Evolutionary conservation across 2,888 invertebrate genomes (phyloP), one percentile per base, ranked within the genome.

Genomic region (Tenodera sinensis): DNA sequence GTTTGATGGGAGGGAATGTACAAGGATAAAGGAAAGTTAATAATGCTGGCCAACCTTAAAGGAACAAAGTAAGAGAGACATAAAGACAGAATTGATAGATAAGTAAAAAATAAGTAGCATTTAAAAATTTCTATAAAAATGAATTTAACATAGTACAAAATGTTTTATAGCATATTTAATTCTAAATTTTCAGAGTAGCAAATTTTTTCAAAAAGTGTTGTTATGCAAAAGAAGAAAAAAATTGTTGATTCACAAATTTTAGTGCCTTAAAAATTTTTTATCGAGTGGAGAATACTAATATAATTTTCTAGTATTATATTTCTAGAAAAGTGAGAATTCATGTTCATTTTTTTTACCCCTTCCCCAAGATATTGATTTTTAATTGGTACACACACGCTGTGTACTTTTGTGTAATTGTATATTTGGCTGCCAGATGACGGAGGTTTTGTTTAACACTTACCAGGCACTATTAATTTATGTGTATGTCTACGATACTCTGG

Each of bases 221-320:
- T 85, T 88, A 86, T 87, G 87, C 28, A 84, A 88, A 83, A 54
- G n/a, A 83, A 71, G 71, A 81, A 88, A 83, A 82, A 81, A 84
- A 89, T 85, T 88, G 84, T 88, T 88, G 85, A 88, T 88, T 89
- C 88, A 89, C 86, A 89, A 88, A 89, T 86, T 88, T 89, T 89
- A 89, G 89, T 89, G 89, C 89, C 89, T 89, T 89, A 89, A 88
- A 89, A 86, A 34, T 71, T 83, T 89, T 89, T 88, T 85, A 88
- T 87, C 71, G 42, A 81, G 87, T 14, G 83, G 88, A 81, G 84
- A 89, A 88, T 84, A 84, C 30, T 84, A 83, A 82, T 84, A 87
- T 81, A 89, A 83, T 89, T 89, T 84, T 89, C 86, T 89, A 89
- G 88, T 83, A 83, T 86, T 84, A 88, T 87, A 89, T 71, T 89